phyloP scores from a whole-genome alignment of 2,797 vertebrate genomes.

The Sebastes taczanowskii region DNA sequence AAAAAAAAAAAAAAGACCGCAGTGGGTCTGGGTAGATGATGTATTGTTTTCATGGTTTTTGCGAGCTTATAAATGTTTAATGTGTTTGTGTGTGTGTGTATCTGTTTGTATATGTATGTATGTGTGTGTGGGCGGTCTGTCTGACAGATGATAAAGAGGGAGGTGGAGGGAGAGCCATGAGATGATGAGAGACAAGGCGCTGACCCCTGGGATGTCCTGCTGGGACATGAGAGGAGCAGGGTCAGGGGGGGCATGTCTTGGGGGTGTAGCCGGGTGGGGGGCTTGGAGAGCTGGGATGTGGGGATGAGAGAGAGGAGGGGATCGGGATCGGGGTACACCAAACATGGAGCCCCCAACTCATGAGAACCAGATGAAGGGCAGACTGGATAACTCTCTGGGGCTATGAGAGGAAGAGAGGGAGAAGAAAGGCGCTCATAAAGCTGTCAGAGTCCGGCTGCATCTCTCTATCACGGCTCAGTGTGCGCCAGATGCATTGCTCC shows the following conservation, averaged over 20 bases:
- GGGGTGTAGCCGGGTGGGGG: conserved; percentile 1
- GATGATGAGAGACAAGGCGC: conserved; percentile 69
- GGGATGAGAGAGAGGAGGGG: conserved; percentile 39
- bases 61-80: background rate
- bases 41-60: background rate
- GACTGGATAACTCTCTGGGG: conserved; percentile 74
- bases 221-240: conserved; percentile 61
- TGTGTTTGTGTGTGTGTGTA: background rate
- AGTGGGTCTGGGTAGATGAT: background rate
- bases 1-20: background rate
- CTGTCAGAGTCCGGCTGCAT: conserved; percentile 69
- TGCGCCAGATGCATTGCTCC: conserved; percentile 55
- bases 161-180: conserved; percentile 42
- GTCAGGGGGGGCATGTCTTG: conserved; percentile 40
- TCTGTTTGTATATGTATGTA: conserved; percentile 2
- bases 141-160: conserved; percentile 45
- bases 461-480: conserved; percentile 73
- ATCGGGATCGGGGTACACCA: conserved; percentile 53
- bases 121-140: conserved; percentile 48
- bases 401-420: conserved; percentile 63
- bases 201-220: conserved; percentile 66
- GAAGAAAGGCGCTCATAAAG: conserved; percentile 76
- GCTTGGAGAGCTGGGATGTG: conserved; percentile 5
- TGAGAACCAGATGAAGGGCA: conserved; percentile 82
- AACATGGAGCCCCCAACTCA: conserved; percentile 65